Evolutionary conservation across 2,888 invertebrate species (phyloP).

Genomic region (Emmelina monodactyla): DNA sequence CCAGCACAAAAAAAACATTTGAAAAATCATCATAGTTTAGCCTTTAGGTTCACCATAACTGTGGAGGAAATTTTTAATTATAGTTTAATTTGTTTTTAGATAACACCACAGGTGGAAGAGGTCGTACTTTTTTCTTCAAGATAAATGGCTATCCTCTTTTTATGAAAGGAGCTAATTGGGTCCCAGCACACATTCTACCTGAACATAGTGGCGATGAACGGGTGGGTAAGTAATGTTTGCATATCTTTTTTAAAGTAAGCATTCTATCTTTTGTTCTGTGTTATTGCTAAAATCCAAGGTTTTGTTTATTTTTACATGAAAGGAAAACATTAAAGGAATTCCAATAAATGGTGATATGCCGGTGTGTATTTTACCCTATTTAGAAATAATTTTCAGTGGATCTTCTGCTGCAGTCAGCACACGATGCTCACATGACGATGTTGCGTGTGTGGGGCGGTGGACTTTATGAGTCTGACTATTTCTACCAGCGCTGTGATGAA

Average conservation of each 20-base stretch:
- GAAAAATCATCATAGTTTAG: no score
- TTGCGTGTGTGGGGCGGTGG: slow-evolving; percentile 99
- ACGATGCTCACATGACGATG: slow-evolving; percentile 88
- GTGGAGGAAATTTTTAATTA: slow-evolving; percentile 47
- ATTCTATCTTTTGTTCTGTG: no score
- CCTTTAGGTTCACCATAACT: no score
- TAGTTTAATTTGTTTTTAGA: no score
- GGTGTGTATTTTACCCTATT: no score
- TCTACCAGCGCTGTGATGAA: slow-evolving; percentile 87
- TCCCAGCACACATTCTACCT: slow-evolving; percentile 86
- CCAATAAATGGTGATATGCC: no score
- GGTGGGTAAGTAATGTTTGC: slow-evolving; percentile 18
- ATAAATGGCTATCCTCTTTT: slow-evolving; percentile 88
- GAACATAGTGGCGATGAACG: slow-evolving; percentile 69
- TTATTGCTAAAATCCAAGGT: no score
- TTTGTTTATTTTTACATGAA: no score
- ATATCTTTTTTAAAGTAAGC: no score
- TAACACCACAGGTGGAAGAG: slow-evolving; percentile 48
- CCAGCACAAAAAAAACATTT: no score
- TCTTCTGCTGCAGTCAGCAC: slow-evolving; percentile 72
- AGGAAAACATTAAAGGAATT: no score
- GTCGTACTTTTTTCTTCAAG: slow-evolving; percentile 84
- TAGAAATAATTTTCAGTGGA: no score
- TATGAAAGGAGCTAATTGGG: slow-evolving; percentile 95
- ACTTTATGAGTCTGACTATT: slow-evolving; percentile 88